These are phyloP conservation scores for Paraescarpia echinospica DNA, from an alignment of 1,140 invertebrate genomes.

Conservation along the genomic window DNA sequence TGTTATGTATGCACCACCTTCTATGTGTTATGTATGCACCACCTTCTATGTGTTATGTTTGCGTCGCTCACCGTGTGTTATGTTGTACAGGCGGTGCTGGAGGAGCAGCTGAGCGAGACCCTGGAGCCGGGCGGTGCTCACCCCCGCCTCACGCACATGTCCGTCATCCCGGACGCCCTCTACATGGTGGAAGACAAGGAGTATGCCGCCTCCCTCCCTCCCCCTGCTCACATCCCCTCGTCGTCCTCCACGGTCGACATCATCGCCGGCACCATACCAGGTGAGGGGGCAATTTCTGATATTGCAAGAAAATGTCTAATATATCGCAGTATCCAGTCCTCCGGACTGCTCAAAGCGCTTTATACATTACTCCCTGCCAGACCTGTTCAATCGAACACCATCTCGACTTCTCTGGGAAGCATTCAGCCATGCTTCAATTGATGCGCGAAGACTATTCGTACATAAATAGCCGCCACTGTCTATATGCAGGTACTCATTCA, in stretches of 20 bases:
- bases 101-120: conserved; percentile 74
- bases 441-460: no score
- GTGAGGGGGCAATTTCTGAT: conserved; percentile 34
- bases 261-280: conserved; percentile 66
- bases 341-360: no score
- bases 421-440: no score
- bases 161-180: conserved; percentile 83
- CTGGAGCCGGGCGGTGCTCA: conserved; percentile 76
- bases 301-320: no score
- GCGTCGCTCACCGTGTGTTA: no score
- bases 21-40: not conserved
- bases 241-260: conserved; percentile 57
- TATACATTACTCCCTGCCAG: no score
- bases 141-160: conserved; percentile 63
- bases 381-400: no score
- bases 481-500: no score
- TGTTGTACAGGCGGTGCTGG: conserved; percentile 68
- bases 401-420: no score
- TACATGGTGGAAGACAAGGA: conserved; percentile 80
- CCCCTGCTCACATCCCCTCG: conserved; percentile 34
- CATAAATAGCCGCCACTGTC: no score
- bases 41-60: not conserved
- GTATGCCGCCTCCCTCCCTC: conserved; percentile 47
- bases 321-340: no score
- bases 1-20: not conserved